Conservation (phyloP, 2,888 invertebrate species). For the Anorthoa munda region DNA sequence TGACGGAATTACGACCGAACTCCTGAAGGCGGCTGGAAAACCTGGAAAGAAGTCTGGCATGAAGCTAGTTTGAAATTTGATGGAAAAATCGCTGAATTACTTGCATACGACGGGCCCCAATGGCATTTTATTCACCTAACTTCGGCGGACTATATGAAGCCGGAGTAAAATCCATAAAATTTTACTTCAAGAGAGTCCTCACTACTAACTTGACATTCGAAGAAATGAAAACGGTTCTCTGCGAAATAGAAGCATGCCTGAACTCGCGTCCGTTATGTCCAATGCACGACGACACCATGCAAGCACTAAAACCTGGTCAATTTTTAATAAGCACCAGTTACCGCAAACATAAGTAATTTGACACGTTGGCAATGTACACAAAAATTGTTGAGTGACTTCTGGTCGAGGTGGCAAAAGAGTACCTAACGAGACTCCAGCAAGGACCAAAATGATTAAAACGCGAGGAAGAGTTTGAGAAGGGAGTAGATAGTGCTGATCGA, state of each 20-base stretch:
- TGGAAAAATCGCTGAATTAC: background rate
- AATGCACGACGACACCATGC: constrained; percentile 2
- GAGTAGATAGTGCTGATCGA: background rate
- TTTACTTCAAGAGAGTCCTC: background rate
- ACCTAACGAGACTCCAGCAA: background rate
- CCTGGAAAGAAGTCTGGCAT: constrained; percentile 1
- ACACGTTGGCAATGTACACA: too few relatives aligned
- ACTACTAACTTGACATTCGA: background rate
- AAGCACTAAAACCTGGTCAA: background rate
- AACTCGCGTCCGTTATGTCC: constrained; percentile 3
- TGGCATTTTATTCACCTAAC: constrained; percentile 5
- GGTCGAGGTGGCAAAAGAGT: background rate
- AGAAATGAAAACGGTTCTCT: background rate
- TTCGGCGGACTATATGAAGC: too few relatives aligned
- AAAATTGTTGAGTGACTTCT: background rate
- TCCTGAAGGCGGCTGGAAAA: too few relatives aligned
- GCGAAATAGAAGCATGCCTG: background rate
- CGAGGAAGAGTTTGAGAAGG: constrained; percentile 13
- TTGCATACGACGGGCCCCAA: background rate
- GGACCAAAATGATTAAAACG: background rate
- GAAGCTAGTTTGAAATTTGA: constrained; percentile 8
- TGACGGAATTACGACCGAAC: too few relatives aligned
- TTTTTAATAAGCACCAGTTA: constrained; percentile 7
- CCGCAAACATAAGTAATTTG: background rate
- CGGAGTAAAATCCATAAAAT: background rate